phyloP scores from a whole-genome alignment of 2,888 invertebrate species.

The Cephalotes varians region DNA sequence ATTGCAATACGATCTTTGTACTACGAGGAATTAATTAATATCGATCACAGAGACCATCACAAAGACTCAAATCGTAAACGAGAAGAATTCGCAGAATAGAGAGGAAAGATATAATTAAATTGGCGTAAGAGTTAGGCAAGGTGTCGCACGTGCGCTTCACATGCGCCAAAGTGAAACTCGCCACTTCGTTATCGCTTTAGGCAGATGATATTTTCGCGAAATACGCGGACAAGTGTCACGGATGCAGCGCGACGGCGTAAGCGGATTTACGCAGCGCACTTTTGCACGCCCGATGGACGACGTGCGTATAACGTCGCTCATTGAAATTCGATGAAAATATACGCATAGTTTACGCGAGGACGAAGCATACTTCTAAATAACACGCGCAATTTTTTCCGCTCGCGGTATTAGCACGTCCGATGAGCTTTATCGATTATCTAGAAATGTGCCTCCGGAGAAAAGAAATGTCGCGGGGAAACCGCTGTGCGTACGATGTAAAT shows the following conservation, averaged over 20 bases:
- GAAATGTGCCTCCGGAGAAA: neutral
- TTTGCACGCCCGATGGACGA: constrained; percentile 40
- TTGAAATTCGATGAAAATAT: constrained; percentile 69
- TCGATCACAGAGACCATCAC: neutral
- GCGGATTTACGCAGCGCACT: constrained; percentile 65
- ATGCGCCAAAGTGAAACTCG: constrained; percentile 16
- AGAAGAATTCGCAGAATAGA: neutral
- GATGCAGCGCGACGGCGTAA: constrained; percentile 54
- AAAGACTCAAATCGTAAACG: neutral
- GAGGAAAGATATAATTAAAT: neutral
- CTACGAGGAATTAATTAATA: neutral
- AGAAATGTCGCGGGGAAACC: constrained; percentile 3
- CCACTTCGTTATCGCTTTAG: constrained; percentile 65
- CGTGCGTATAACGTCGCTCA: constrained; percentile 43
- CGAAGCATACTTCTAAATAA: neutral
- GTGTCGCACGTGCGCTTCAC: neutral
- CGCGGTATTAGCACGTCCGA: neutral
- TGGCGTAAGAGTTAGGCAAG: constrained; percentile 6
- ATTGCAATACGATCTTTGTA: neutral
- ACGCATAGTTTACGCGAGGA: constrained; percentile 4
- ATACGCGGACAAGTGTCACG: constrained; percentile 48
- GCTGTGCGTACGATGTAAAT: neutral
- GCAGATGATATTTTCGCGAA: constrained; percentile 53
- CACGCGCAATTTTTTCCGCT: constrained; percentile 20
- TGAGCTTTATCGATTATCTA: constrained; percentile 33